phyloP scores from a whole-genome alignment of 2,888 invertebrate species.

The Brachypterus glaber region DNA sequence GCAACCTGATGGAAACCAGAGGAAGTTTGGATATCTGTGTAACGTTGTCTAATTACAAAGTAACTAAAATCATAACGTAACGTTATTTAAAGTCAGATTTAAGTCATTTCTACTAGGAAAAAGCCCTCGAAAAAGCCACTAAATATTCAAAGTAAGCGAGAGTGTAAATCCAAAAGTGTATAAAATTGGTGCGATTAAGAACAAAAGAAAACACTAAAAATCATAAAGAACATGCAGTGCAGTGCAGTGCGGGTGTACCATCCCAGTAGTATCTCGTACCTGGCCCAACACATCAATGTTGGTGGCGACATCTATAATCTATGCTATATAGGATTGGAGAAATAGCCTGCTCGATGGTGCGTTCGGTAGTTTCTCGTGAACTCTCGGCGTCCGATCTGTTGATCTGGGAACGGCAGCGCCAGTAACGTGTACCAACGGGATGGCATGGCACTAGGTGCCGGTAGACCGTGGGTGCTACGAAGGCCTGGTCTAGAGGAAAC shows the following conservation, averaged over 20 bases:
- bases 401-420: conserved; percentile 87
- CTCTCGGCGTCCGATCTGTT: conserved; percentile 81
- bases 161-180: too few relatives aligned
- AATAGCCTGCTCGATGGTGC: conserved; percentile 69
- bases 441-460: conserved; percentile 53
- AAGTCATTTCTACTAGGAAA: too few relatives aligned
- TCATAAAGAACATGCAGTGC: conserved; percentile 29
- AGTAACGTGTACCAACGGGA: conserved; percentile 83
- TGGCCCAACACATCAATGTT: conserved; percentile 7
- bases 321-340: conserved; percentile 71
- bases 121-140: too few relatives aligned
- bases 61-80: too few relatives aligned
- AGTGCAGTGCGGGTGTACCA: conserved; percentile 25
- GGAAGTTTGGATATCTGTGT: too few relatives aligned
- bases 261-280: background rate
- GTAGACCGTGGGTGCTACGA: conserved; percentile 43
- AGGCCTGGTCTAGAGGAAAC: conserved; percentile 41
- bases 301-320: conserved; percentile 21
- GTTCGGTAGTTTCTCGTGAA: conserved; percentile 64
- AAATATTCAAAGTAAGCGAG: too few relatives aligned
- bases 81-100: too few relatives aligned
- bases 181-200: too few relatives aligned
- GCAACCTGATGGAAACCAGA: too few relatives aligned
- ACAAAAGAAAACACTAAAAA: too few relatives aligned
- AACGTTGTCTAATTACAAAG: too few relatives aligned